These are phyloP conservation scores for Thymallus thymallus DNA, from an alignment of 2,113 vertebrate genomes.

Conservation along the genomic window DNA sequence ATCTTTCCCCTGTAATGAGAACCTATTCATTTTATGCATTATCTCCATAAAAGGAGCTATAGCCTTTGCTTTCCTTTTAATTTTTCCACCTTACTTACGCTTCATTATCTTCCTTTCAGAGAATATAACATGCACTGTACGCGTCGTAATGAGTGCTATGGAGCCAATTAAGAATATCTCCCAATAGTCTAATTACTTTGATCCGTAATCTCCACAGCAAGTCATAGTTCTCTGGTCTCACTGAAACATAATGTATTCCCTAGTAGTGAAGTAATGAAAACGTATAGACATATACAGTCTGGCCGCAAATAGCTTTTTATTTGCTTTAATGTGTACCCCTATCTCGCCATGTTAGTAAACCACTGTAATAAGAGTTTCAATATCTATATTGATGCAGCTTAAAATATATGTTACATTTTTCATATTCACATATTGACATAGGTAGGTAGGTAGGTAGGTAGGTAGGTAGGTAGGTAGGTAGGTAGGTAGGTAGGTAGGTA, in stretches of 20 bases:
- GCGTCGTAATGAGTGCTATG: slow-evolving; percentile 60
- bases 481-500: too few relatives aligned
- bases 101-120: neutral
- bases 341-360: slow-evolving; percentile 24
- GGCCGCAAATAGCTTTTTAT: slow-evolving; percentile 22
- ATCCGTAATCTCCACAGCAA: slow-evolving; percentile 67
- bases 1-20: slow-evolving; percentile 5
- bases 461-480: too few relatives aligned
- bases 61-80: neutral
- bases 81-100: neutral
- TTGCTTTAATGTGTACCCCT: neutral
- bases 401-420: too few relatives aligned
- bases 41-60: slow-evolving; percentile 42
- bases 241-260: slow-evolving; percentile 17
- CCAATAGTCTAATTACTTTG: slow-evolving; percentile 71
- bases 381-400: neutral
- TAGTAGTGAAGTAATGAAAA: slow-evolving; percentile 26
- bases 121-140: slow-evolving; percentile 51
- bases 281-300: slow-evolving; percentile 11
- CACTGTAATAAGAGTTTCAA: slow-evolving; percentile 1
- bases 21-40: slow-evolving; percentile 54
- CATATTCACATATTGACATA: too few relatives aligned
- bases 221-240: slow-evolving; percentile 50
- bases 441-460: too few relatives aligned
- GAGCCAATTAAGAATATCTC: slow-evolving; percentile 73